Percentiles rank a stretch among this genome's conserved stretches.
phyloP scores from a whole-genome alignment of 2,888 invertebrate genomes.

The Copidosoma aretas region DNA sequence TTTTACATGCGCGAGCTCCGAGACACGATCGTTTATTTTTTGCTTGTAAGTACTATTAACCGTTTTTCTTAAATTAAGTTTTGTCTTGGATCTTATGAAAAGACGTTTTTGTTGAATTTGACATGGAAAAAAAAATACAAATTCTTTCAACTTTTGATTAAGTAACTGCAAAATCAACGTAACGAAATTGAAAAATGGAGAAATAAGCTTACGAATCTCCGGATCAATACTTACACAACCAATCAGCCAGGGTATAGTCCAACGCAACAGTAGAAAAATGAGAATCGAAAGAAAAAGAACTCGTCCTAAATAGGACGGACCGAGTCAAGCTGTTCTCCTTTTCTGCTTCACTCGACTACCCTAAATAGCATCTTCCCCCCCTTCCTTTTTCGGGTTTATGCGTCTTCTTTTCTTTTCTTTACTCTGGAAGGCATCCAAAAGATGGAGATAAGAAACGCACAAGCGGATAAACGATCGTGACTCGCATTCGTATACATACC shows the following conservation, averaged over 20 bases:
- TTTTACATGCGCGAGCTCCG: constrained; percentile 2
- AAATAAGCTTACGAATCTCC: too few relatives aligned
- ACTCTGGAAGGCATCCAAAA: constrained; percentile 23
- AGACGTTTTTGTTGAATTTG: background rate
- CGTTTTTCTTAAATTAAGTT: background rate
- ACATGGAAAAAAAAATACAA: background rate
- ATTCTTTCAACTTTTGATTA: background rate
- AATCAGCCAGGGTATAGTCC: too few relatives aligned
- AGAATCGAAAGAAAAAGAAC: background rate
- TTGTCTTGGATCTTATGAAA: too few relatives aligned
- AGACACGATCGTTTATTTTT: constrained; percentile 31
- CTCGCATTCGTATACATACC: constrained; percentile 14
- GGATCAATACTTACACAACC: too few relatives aligned
- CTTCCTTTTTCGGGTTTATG: background rate
- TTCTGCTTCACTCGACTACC: constrained; percentile 15
- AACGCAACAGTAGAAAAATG: too few relatives aligned
- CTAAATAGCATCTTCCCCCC: constrained; percentile 17
- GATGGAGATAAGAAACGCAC: constrained; percentile 15
- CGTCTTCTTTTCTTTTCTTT: background rate
- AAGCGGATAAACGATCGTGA: constrained; percentile 36
- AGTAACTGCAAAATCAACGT: background rate
- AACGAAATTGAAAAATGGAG: background rate
- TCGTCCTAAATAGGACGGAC: constrained; percentile 22
- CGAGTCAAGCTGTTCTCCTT: constrained; percentile 2
- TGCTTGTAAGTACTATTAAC: background rate